Evolutionary conservation across 2,113 vertebrate species (phyloP).

Genomic region (Formicarius rufipectus): DNA sequence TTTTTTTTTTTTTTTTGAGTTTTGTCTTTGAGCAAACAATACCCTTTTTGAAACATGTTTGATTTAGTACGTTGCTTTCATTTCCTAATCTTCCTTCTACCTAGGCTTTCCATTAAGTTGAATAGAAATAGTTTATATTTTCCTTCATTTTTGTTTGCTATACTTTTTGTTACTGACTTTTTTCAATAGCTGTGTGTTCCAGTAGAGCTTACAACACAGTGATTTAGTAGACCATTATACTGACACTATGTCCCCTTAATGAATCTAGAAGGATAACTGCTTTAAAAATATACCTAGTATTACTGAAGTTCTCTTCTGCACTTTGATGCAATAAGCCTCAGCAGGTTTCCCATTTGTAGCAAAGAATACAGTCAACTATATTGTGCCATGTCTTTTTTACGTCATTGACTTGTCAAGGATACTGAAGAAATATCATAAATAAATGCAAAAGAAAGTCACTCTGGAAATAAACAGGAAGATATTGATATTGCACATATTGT

Average conservation of each 20-base stretch:
- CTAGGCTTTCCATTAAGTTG: not conserved
- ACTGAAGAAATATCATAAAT: not conserved
- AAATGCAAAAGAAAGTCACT: not conserved
- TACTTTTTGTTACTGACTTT: not conserved
- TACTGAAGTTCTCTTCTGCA: not conserved
- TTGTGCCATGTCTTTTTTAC: not conserved
- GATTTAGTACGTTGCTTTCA: not conserved
- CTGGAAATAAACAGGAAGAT: not conserved
- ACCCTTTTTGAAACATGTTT: not conserved
- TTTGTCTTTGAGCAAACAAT: not conserved
- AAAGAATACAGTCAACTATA: not conserved
- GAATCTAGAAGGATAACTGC: not conserved
- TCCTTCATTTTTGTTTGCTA: not conserved
- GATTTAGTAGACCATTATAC: not conserved
- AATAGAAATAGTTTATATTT: not conserved
- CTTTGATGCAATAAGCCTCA: not conserved
- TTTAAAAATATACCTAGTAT: not conserved
- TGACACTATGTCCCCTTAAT: not conserved
- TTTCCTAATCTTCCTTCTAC: not conserved
- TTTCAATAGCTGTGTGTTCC: not conserved
- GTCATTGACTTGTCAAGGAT: not conserved
- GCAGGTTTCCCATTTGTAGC: not conserved
- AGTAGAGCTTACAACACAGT: not conserved
- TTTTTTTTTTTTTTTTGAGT: not conserved
- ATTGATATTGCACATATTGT: not conserved